phyloP scores from a whole-genome alignment of 1,140 invertebrate genomes.

The Drosophila chauvacae region DNA sequence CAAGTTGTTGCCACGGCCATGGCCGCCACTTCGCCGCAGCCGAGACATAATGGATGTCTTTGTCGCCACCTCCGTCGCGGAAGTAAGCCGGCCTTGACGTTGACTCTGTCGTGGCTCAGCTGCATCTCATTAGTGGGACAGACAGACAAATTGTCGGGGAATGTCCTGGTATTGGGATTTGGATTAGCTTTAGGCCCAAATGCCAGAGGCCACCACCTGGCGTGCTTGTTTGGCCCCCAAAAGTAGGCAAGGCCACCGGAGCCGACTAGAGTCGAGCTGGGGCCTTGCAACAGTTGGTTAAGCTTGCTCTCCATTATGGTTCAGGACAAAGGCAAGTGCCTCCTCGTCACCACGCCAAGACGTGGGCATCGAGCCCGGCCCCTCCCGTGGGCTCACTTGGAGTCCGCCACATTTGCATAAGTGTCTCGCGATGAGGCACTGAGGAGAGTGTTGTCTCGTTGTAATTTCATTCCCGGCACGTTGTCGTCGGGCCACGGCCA shows the following conservation, averaged over 20 bases:
- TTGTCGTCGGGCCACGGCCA: constrained; percentile 54
- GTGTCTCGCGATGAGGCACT: constrained; percentile 48
- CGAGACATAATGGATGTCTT: constrained; percentile 59
- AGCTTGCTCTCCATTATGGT: constrained; percentile 12
- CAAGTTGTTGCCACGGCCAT: constrained; percentile 58
- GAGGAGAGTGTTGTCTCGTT: constrained; percentile 60
- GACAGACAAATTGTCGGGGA: constrained; percentile 22
- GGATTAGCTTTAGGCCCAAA: constrained; percentile 44
- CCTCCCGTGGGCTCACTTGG: constrained; percentile 18
- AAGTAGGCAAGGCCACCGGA: constrained; percentile 43
- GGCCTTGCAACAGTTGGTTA: constrained; percentile 38
- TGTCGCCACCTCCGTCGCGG: constrained; percentile 62
- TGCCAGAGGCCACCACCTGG: constrained; percentile 47
- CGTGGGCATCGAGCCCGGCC: constrained; percentile 14
- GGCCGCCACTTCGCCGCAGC: constrained; percentile 31
- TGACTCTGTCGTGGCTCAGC: constrained; percentile 46
- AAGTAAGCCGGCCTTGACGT: constrained; percentile 79
- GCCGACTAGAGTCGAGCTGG: constrained; percentile 9
- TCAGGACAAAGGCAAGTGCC: constrained; percentile 25
- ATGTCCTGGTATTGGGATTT: constrained; percentile 44
- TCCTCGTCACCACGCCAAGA: constrained; percentile 51
- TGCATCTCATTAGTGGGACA: constrained; percentile 70
- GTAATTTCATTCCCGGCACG: constrained; percentile 65
- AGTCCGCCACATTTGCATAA: constrained; percentile 52
- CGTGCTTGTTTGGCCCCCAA: constrained; percentile 45